Percentiles rank a stretch among this genome's conserved stretches.
These are phyloP conservation scores for Tenebrio molitor DNA, from an alignment of 1,140 invertebrate species.

Conservation along the genomic window DNA sequence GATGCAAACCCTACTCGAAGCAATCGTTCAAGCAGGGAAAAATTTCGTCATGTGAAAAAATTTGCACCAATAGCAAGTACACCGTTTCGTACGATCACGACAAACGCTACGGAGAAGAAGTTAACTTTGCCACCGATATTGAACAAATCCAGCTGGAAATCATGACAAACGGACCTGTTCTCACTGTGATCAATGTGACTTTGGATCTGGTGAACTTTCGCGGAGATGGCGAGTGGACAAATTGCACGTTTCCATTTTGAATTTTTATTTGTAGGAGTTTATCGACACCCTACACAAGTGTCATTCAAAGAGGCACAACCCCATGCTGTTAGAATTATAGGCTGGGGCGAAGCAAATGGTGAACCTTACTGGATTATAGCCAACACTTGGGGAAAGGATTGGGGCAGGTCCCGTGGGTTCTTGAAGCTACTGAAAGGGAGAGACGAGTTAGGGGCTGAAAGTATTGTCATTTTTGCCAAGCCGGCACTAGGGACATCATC, in stretches of 20 bases:
- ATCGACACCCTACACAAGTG: no score
- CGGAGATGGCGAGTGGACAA: no score
- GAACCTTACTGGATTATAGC: not conserved
- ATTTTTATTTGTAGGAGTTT: no score
- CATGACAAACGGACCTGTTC: not conserved
- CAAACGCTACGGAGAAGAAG: not conserved
- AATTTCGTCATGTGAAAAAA: not conserved
- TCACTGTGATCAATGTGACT: no score
- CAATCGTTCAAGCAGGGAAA: not conserved
- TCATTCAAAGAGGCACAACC: no score
- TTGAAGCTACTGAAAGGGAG: not conserved
- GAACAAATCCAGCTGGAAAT: not conserved
- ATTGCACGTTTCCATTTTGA: no score
- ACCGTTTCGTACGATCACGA: not conserved
- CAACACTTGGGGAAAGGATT: not conserved
- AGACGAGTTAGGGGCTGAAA: no score
- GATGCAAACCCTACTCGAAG: not conserved
- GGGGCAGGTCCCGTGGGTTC: not conserved
- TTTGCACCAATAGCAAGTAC: not conserved
- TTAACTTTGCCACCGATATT: not conserved
- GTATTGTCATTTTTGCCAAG: no score
- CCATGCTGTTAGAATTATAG: not conserved
- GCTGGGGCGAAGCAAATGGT: conserved; percentile 4
- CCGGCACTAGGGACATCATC: no score
- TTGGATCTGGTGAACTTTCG: no score